Conservation (phyloP, 2,113 vertebrate species). For the Panurus biarmicus region DNA sequence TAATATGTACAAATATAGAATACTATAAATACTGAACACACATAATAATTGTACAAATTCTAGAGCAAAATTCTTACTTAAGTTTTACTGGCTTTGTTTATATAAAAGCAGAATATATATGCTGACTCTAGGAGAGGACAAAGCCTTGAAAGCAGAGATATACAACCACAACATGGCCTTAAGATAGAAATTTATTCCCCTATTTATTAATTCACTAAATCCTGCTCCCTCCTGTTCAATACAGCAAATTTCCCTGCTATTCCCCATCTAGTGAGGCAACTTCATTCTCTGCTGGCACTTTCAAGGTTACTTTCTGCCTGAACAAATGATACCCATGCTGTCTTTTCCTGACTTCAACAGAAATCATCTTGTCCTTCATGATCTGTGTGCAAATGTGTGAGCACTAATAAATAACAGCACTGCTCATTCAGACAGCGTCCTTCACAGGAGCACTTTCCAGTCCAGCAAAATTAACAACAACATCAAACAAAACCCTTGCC, state of each 20-base stretch:
- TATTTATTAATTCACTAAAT: neutral
- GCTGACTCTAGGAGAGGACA: neutral
- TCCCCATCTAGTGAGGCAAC: neutral
- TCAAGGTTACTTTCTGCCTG: constrained; percentile 5
- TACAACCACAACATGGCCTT: neutral
- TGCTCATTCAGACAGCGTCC: neutral
- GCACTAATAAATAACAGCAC: neutral
- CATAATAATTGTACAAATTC: neutral
- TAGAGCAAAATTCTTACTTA: neutral
- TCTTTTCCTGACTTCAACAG: neutral
- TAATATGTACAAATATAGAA: neutral
- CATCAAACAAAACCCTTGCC: neutral
- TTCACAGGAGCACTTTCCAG: neutral
- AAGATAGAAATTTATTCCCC: neutral
- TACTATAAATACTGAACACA: neutral
- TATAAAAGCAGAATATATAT: neutral
- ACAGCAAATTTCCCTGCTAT: neutral
- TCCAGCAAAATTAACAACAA: neutral
- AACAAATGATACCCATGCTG: neutral
- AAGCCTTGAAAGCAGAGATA: neutral
- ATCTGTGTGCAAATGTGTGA: neutral
- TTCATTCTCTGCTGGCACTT: neutral
- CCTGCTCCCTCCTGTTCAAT: neutral
- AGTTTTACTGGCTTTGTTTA: neutral
- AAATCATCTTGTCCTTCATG: constrained; percentile 4